Percentiles rank a stretch among this genome's conserved stretches.
phyloP scores from a whole-genome alignment of 1,140 invertebrate genomes.

The Holcopasites calliopsidis region DNA sequence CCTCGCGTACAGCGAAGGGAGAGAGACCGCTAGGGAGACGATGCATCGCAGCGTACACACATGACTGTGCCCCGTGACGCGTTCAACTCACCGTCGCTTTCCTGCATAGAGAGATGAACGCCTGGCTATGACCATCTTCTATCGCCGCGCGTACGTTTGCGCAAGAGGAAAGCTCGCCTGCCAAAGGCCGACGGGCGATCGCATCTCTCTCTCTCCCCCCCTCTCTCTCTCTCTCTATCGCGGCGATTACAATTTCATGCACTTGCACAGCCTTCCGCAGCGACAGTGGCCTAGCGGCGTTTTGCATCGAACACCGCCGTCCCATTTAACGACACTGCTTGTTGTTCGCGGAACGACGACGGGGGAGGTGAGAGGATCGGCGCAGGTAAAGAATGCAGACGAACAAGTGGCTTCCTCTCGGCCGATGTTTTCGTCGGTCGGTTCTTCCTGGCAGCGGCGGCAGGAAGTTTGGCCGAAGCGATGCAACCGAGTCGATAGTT shows the following conservation, averaged over 20 bases:
- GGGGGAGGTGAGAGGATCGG: not conserved
- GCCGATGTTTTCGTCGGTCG: constrained; percentile 38
- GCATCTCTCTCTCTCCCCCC: no score
- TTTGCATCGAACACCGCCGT: not conserved
- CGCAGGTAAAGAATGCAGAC: constrained; percentile 32
- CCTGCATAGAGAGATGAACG: not conserved
- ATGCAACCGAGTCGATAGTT: constrained; percentile 65
- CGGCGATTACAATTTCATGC: not conserved
- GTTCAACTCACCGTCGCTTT: constrained; percentile 1
- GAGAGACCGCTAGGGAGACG: constrained; percentile 61
- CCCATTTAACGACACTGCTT: not conserved
- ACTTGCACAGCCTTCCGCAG: not conserved
- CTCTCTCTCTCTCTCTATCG: no score
- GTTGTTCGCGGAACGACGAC: not conserved
- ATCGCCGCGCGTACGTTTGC: not conserved
- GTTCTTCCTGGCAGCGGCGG: constrained; percentile 58
- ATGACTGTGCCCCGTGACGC: constrained; percentile 50
- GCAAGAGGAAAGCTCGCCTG: not conserved
- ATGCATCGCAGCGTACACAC: constrained; percentile 54
- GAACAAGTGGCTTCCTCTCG: constrained; percentile 43
- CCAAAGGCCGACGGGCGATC: no score
- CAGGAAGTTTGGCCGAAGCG: constrained; percentile 69
- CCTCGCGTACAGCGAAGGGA: constrained; percentile 56
- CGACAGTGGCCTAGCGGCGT: not conserved
- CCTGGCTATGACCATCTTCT: constrained; percentile 10